These are phyloP conservation scores for Dynastes grantii DNA, from an alignment of 2,888 invertebrate genomes.

Conservation along the genomic window DNA sequence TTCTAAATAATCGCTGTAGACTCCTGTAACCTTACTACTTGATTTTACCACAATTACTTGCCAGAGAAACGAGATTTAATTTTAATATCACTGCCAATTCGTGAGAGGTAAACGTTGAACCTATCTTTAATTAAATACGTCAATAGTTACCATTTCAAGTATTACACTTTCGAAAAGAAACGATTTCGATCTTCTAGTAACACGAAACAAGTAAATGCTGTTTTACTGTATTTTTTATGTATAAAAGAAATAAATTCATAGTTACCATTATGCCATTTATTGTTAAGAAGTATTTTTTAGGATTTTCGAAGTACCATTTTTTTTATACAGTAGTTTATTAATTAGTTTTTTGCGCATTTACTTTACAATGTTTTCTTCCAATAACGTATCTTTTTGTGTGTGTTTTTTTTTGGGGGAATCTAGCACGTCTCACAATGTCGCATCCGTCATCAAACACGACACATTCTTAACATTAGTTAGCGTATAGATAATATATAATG, in stretches of 20 bases:
- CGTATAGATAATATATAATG: slow-evolving; percentile 56
- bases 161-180: slow-evolving; percentile 4
- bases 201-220: slow-evolving; percentile 21
- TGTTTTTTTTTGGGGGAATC: slow-evolving; percentile 25
- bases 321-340: slow-evolving; percentile 34
- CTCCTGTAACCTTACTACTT: background rate
- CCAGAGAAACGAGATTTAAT: slow-evolving; percentile 7
- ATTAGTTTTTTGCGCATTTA: slow-evolving; percentile 28
- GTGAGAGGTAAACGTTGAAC: background rate
- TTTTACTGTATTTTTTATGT: slow-evolving; percentile 5
- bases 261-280: slow-evolving; percentile 56
- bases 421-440: slow-evolving; percentile 41
- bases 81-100: slow-evolving; percentile 21
- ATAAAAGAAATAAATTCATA: slow-evolving; percentile 49
- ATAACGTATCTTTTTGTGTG: background rate
- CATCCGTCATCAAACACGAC: slow-evolving; percentile 49
- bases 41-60: background rate
- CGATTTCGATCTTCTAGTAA: slow-evolving; percentile 7
- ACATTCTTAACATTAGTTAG: slow-evolving; percentile 57
- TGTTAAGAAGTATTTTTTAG: slow-evolving; percentile 46
- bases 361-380: slow-evolving; percentile 20
- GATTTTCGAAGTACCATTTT: slow-evolving; percentile 44
- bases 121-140: slow-evolving; percentile 5
- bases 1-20: background rate
- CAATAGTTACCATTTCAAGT: slow-evolving; percentile 36